phyloP scores from a whole-genome alignment of 2,113 vertebrate species.

The Chloebia gouldiae region DNA sequence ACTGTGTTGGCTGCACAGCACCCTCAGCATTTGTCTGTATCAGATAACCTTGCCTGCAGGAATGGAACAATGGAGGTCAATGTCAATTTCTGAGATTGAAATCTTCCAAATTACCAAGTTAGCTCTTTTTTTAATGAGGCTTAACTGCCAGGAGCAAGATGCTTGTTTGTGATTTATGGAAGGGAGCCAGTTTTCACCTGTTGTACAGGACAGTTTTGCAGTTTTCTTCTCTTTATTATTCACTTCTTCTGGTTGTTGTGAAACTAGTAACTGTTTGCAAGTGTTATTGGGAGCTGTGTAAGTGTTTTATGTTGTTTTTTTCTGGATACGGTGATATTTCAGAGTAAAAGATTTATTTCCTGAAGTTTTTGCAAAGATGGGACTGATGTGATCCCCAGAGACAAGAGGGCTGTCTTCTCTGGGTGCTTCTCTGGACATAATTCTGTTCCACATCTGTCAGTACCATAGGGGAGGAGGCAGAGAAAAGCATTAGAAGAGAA shows the following conservation, averaged over 20 bases:
- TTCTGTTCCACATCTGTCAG: background rate
- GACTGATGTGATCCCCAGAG: rapidly evolving
- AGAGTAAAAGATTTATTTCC: background rate
- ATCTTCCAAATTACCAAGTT: background rate
- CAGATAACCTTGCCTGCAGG: background rate
- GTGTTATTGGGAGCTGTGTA: rapidly evolving
- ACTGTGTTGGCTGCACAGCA: background rate
- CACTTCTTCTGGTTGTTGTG: background rate
- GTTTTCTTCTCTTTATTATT: background rate
- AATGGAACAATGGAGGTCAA: background rate
- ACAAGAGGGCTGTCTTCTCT: background rate
- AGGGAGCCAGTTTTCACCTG: background rate
- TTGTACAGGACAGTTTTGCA: background rate
- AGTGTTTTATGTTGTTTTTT: background rate
- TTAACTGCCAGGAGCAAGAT: background rate
- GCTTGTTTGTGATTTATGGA: background rate
- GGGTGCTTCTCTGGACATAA: background rate
- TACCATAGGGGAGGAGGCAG: background rate
- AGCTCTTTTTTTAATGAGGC: background rate
- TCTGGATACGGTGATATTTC: background rate
- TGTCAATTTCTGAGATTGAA: background rate
- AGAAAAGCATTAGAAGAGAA: background rate
- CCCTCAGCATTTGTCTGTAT: background rate
- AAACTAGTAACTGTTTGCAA: background rate
- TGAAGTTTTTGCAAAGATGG: background rate